Conservation (phyloP, 2,888 invertebrate species). For the Pyralis farinalis region DNA sequence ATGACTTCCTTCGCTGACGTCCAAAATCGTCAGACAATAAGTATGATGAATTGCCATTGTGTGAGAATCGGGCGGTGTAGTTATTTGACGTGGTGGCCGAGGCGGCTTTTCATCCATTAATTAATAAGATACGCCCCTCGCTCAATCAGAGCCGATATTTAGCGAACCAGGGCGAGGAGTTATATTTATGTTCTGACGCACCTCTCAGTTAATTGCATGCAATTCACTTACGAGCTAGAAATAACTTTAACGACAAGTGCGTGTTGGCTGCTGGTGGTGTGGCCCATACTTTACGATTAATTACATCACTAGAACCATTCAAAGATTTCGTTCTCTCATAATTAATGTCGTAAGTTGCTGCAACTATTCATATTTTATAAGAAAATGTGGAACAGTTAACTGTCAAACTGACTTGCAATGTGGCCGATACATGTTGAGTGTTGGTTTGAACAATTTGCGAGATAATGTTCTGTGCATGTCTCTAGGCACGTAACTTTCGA, state of each 20-base stretch:
- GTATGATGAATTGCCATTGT: slow-evolving; percentile 72
- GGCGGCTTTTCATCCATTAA: slow-evolving; percentile 71
- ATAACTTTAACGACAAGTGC: slow-evolving; percentile 52
- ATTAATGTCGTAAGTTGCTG: neutral
- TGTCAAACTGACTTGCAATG: slow-evolving; percentile 21
- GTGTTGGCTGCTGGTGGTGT: slow-evolving; percentile 33
- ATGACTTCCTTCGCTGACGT: slow-evolving; percentile 75
- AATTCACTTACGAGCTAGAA: slow-evolving; percentile 60
- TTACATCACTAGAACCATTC: slow-evolving; percentile 23
- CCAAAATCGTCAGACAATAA: slow-evolving; percentile 72
- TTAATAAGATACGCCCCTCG: slow-evolving; percentile 71
- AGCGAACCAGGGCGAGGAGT: slow-evolving; percentile 42
- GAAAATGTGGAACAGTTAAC: slow-evolving; percentile 16
- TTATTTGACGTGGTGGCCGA: slow-evolving; percentile 60
- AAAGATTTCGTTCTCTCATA: slow-evolving; percentile 10
- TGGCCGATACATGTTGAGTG: slow-evolving; percentile 20
- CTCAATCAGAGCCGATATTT: slow-evolving; percentile 67
- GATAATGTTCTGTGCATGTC: slow-evolving; percentile 14
- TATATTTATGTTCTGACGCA: slow-evolving; percentile 65
- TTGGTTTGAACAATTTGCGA: slow-evolving; percentile 21
- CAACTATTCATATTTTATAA: neutral
- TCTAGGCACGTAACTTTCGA: slow-evolving; percentile 5
- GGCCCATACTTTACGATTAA: slow-evolving; percentile 13
- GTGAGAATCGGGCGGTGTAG: slow-evolving; percentile 61
- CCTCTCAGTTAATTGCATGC: slow-evolving; percentile 66